Base-by-base conservation (phyloP, 2,113 vertebrate species). In the Miniopterus natalensis region DNA sequence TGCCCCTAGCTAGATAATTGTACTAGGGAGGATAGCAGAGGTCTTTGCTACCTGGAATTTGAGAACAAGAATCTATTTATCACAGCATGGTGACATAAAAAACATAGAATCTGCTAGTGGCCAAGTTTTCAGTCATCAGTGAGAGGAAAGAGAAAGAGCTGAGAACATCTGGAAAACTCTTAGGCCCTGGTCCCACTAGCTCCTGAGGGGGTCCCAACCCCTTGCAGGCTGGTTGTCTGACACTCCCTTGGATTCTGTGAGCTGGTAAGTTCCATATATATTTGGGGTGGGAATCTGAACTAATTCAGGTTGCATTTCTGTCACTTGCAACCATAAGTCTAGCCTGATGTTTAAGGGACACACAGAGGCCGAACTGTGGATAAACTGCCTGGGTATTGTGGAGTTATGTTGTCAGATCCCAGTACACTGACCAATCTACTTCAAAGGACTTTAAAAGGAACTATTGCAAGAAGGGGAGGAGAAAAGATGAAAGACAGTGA, bases 1-100 rank as follows among this genome's bases (percentile, higher is more conserved):
- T 85, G 31, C 17, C 49, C 6, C 17, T 51, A 55, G 57, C n/a
- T 31, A 59, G 78, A 66, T 66, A 70, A 57, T 15, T 84, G 36
- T 88, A 55, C 59, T 81, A 31, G 23, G 59, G 40, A 92, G 77
- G 81, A 71, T 29, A 85, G 9, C 47, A 73, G 15, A 84, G 47
- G 27, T n/a, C 59, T 92, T 90, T 88, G 74, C 65, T 83, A 78
- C 29, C 47, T 92, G 36, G n/a, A 65, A 84, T 13, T 13, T 79
- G 53, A 96, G 75, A 66, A 75, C 42, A 42, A 84, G 29, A 89
- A 83, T 40, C 36, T 61, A 73, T 87, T 92, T 53, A 47, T 93
- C 88, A 40, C 59, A 84, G 71, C 84, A 88, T 59, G 65, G 18
- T 75, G 65, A 94, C 8, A 18, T 4, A 12, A n/a, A 87, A 47